Conservation (phyloP, 2,113 vertebrate genomes). For the Strix aluco region DNA sequence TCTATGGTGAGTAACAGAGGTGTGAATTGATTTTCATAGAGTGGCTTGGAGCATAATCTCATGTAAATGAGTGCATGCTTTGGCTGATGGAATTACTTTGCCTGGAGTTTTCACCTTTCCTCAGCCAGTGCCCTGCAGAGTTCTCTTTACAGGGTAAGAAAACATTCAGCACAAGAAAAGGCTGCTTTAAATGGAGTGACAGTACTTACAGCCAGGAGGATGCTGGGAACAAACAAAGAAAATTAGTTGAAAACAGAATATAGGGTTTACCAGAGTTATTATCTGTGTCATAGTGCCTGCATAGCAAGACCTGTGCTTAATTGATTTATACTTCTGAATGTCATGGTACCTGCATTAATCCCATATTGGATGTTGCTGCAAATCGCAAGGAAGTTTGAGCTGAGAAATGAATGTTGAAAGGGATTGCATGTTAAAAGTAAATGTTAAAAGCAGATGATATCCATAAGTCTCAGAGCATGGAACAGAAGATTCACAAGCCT, state of each 20-base stretch:
- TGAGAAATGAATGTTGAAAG: not conserved
- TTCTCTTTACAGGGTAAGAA: not conserved
- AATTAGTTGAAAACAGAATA: not conserved
- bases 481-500: conserved; percentile 35
- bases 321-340: not conserved
- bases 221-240: not conserved
- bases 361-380: not conserved
- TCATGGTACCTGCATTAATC: not conserved
- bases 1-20: not conserved
- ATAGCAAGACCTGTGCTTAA: not conserved
- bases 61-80: conserved; percentile 7
- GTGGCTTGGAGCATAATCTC: not conserved
- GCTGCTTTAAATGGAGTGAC: not conserved
- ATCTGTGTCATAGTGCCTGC: not conserved
- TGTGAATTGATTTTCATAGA: conserved; percentile 23
- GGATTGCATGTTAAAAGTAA: not conserved
- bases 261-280: not conserved
- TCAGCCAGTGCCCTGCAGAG: not conserved
- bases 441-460: conserved; percentile 39
- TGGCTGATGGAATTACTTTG: not conserved
- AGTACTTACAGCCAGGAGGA: not conserved
- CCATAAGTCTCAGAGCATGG: not conserved
- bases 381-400: not conserved
- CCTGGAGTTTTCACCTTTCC: not conserved
- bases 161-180: not conserved